Conservation (phyloP, 2,888 invertebrate species). For the Onthophagus sagittarius region DNA sequence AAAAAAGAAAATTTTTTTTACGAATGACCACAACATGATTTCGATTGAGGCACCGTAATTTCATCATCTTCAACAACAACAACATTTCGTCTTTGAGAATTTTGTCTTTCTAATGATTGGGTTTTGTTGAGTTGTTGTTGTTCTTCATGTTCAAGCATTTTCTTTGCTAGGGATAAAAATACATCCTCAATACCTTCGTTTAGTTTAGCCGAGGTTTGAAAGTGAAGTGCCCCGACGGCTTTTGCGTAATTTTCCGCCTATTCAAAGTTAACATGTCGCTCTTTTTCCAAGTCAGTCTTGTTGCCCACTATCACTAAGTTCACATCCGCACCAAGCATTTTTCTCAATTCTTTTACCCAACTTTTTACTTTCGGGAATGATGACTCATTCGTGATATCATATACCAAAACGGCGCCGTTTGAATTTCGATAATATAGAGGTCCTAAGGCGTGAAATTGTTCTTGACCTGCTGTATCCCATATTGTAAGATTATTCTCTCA, state of each 20-base stretch:
- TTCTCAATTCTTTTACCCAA: slow-evolving; percentile 96
- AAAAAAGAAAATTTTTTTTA: slow-evolving; percentile 21
- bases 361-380: slow-evolving; percentile 96
- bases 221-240: slow-evolving; percentile 89
- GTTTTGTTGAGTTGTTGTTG: slow-evolving; percentile 39
- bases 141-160: slow-evolving; percentile 59
- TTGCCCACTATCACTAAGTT: slow-evolving; percentile 93
- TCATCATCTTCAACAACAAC: slow-evolving; percentile 46
- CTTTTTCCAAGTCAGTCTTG: slow-evolving; percentile 92
- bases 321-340: slow-evolving; percentile 92
- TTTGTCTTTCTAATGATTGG: slow-evolving; percentile 38
- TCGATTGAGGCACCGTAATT: slow-evolving; percentile 33
- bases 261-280: slow-evolving; percentile 77
- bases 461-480: slow-evolving; percentile 99
- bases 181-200: slow-evolving; percentile 90
- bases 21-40: slow-evolving; percentile 39
- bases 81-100: slow-evolving; percentile 43
- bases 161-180: slow-evolving; percentile 77
- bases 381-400: slow-evolving; percentile 96
- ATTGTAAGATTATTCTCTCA: slow-evolving; percentile 83
- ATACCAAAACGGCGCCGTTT: slow-evolving; percentile 95
- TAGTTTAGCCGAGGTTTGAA: slow-evolving; percentile 88
- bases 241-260: slow-evolving; percentile 86
- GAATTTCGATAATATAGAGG: slow-evolving; percentile 98
- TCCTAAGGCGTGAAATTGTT: slow-evolving; percentile 92